phyloP scores from a whole-genome alignment of 1,140 invertebrate species.

The Tyrophagus putrescentiae region DNA sequence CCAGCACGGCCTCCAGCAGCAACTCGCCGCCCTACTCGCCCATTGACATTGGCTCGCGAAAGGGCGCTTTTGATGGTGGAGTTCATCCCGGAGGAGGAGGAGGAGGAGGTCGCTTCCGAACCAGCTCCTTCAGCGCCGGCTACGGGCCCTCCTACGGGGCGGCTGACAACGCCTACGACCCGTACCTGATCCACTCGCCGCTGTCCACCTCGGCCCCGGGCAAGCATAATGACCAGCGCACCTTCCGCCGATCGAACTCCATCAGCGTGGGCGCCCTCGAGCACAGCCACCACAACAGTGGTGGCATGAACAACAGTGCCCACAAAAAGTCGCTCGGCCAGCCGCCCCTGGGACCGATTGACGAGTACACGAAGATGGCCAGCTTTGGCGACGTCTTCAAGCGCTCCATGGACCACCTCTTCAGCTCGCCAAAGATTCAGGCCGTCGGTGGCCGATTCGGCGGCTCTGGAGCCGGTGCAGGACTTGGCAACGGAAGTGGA shows the following conservation, averaged over 20 bases:
- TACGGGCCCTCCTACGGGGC: background rate
- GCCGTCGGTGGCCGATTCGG: background rate
- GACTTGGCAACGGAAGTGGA: background rate
- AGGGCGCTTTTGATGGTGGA: background rate
- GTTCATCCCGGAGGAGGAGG: background rate
- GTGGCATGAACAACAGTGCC: background rate
- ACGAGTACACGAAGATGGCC: background rate
- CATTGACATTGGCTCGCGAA: background rate
- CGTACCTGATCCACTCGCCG: background rate
- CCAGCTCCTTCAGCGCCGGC: background rate
- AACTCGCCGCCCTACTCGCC: slow-evolving; percentile 7
- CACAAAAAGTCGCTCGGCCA: too few relatives aligned
- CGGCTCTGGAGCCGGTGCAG: background rate
- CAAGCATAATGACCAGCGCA: too few relatives aligned
- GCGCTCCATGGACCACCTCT: background rate
- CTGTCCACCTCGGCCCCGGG: background rate
- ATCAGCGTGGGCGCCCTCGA: slow-evolving; percentile 1
- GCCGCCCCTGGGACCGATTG: background rate
- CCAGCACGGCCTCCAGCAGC: background rate
- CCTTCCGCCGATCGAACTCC: background rate
- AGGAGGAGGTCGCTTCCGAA: background rate
- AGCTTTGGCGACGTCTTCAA: background rate
- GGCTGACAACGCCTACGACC: background rate
- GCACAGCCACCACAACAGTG: background rate
- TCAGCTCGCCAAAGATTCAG: slow-evolving; percentile 3